Percentiles rank a stretch among this genome's conserved stretches.
These are phyloP conservation scores for Parus major DNA, from an alignment of 2,113 vertebrate species.

Conservation along the genomic window DNA sequence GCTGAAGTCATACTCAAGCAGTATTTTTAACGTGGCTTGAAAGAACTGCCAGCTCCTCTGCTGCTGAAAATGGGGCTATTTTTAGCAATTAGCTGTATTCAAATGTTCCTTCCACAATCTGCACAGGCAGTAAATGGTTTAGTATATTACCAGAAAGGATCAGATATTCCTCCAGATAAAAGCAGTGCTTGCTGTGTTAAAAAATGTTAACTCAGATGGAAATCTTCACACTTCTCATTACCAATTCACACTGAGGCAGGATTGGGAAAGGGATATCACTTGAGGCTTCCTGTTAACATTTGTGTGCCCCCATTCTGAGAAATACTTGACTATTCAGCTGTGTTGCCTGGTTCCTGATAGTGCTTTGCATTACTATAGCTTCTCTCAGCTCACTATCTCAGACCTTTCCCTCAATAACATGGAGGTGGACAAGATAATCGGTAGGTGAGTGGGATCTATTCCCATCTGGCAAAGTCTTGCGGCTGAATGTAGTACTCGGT, in stretches of 20 bases:
- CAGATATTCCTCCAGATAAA: background rate
- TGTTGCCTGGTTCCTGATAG: background rate
- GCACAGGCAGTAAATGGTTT: background rate
- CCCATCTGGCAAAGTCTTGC: background rate
- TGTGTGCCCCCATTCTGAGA: background rate
- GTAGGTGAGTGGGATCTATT: background rate
- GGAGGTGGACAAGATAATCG: background rate
- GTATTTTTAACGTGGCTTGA: constrained; percentile 37
- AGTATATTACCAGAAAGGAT: background rate
- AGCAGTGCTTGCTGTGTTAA: background rate
- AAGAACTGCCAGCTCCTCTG: constrained; percentile 31
- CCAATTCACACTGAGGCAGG: background rate
- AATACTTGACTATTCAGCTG: background rate
- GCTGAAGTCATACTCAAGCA: constrained; percentile 5
- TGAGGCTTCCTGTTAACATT: background rate
- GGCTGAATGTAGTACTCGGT: background rate
- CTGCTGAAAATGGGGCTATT: constrained; percentile 17
- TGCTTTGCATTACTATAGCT: background rate
- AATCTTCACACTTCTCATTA: background rate
- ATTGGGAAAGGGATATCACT: background rate
- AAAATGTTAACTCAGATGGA: background rate
- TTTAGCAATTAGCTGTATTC: constrained; percentile 32
- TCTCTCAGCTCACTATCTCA: background rate
- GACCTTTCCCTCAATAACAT: background rate
- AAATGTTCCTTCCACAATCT: background rate